Evolutionary conservation across 2,888 invertebrate species (phyloP), one percentile per base, ranked within the genome.

Genomic region (Punctoribates punctum): DNA sequence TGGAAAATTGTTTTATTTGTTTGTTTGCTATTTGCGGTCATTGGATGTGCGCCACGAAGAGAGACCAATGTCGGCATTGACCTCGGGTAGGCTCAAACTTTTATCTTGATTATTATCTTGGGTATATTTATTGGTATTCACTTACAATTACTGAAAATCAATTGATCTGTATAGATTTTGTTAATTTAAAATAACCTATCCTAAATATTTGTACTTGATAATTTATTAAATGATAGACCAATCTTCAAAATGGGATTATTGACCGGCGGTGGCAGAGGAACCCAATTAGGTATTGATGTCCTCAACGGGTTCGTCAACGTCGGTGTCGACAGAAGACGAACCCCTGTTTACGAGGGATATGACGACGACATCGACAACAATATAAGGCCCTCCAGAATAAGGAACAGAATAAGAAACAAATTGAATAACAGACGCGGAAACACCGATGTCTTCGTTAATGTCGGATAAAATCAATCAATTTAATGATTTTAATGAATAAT

Each of bases 301-400:
- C 60, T 60, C 60, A 27, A 60, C 25, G 60, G 60, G 6, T 60
- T 60, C 25, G 60, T 60, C 23, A 60, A 27, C 23, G 60, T 60
- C 25, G 60, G 60, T 60, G 60, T 60, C 60, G 60, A 60, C 20
- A 60, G 23, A 60, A 6, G 15, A 23, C 20, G 54, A 54, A 5
- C 17, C 17, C 17, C n/a, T 5, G 6, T 17, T n/a, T 6, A n/a
- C n/a, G n/a, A n/a, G n/a, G n/a, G n/a, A n/a, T n/a, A n/a, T n/a
- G n/a, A 17, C 5, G 5, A n/a, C 20, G 54, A 54, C 20, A n/a
- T 5, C 17, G 9, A 6, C 17, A 17, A 54, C 20, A 20, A 54
- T 20, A 6, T 11, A 17, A 17, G 54, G 20, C 54, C 54, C 8
- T 8, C 17, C 20, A 42, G 42, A 9, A 9, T 42, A 11, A 42